A percentile compares a stretch with the other conserved stretches of the same genome.
These are phyloP conservation scores for Drosophila auraria DNA, from an alignment of 1,140 invertebrate genomes.

Conservation along the genomic window DNA sequence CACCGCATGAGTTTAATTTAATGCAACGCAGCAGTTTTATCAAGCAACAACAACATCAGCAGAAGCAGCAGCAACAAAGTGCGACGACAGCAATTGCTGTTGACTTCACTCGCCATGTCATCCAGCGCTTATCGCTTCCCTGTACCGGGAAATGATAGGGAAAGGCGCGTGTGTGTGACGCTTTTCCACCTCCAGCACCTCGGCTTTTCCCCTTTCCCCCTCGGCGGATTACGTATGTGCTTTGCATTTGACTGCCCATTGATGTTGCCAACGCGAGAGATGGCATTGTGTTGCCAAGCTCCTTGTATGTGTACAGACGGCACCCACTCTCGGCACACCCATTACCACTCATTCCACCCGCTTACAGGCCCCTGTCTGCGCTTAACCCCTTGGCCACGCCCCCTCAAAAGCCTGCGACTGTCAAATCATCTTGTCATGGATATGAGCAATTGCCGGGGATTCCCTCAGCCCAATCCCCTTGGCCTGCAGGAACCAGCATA, in stretches of 20 bases:
- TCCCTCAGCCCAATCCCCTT: neutral
- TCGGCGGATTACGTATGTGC: conserved; percentile 50
- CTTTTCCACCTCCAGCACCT: conserved; percentile 8
- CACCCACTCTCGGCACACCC: conserved; percentile 6
- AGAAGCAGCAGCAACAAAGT: conserved; percentile 43
- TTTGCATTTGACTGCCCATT: conserved; percentile 55
- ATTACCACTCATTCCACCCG: neutral
- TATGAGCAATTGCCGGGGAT: conserved; percentile 59
- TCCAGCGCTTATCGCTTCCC: conserved; percentile 48
- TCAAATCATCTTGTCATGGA: conserved; percentile 74
- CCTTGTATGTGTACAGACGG: conserved; percentile 20
- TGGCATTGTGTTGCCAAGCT: conserved; percentile 34
- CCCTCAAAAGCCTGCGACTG: conserved; percentile 35
- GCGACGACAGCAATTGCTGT: conserved; percentile 66
- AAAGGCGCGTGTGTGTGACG: conserved; percentile 31
- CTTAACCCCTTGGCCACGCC: conserved; percentile 23
- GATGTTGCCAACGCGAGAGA: conserved; percentile 44
- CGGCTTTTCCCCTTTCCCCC: neutral
- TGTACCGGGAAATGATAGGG: conserved; percentile 37
- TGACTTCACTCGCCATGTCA: conserved; percentile 48
- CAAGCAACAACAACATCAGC: conserved; percentile 46
- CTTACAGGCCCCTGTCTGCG: conserved; percentile 7
- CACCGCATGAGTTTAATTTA: conserved; percentile 81
- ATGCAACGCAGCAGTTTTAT: conserved; percentile 81
- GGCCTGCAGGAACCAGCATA: conserved; percentile 39